Conservation (phyloP, 2,113 vertebrate species). For the Quiscalus mexicanus region DNA sequence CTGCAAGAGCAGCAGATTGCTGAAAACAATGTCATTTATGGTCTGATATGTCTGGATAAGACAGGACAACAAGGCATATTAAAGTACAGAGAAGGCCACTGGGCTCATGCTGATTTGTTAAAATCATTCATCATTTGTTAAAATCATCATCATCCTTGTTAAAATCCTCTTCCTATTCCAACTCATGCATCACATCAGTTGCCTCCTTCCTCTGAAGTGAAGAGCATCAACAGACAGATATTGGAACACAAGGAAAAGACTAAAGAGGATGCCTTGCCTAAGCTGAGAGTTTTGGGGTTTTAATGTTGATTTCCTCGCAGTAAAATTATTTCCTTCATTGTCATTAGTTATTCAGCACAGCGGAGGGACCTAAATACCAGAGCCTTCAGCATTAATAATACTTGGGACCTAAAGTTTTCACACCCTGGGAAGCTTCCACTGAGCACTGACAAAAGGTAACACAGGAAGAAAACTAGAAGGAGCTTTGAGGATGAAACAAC, state of each 20-base stretch:
- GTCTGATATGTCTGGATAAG: neutral
- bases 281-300: neutral
- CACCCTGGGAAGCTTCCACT: neutral
- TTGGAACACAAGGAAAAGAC: neutral
- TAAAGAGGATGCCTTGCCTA: neutral
- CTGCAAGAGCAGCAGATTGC: neutral
- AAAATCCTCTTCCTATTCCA: constrained; percentile 7
- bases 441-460: neutral
- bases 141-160: too few species aligned
- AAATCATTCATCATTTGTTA: too few species aligned
- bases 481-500: neutral
- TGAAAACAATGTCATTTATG: neutral
- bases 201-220: neutral
- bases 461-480: neutral
- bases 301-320: neutral
- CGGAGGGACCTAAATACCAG: neutral
- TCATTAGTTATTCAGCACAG: neutral
- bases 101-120: neutral
- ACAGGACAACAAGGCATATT: neutral
- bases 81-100: neutral
- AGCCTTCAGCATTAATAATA: neutral
- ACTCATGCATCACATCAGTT: neutral
- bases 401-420: neutral
- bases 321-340: neutral
- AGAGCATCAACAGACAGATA: neutral